Conservation (phyloP, 2,113 vertebrate species). For the Hemibagrus wyckioides region DNA sequence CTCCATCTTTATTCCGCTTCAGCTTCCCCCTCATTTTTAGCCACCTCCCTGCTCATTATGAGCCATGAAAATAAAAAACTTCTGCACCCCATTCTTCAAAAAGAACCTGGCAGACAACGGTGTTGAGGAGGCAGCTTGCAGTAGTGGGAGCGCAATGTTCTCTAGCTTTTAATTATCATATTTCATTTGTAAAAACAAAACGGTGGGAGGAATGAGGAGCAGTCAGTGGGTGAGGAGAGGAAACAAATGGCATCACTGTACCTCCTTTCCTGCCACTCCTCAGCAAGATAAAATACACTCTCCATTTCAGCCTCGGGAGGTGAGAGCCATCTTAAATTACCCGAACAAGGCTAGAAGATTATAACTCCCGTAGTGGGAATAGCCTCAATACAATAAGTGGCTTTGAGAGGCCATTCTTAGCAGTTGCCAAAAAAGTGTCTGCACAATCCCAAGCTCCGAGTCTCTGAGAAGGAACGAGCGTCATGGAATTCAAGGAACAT, state of each 20-base stretch:
- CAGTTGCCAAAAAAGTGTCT: conserved; percentile 15
- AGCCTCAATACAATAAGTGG: conserved; percentile 48
- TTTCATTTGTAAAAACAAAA: conserved; percentile 64
- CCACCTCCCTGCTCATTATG: conserved; percentile 49
- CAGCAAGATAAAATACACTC: conserved; percentile 44
- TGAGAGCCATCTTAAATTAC: conserved; percentile 49
- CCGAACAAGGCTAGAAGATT: conserved; percentile 46
- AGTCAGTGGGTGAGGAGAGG: conserved; percentile 40
- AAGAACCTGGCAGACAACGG: conserved; percentile 31
- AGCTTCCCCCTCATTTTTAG: conserved; percentile 1
- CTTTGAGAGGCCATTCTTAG: conserved; percentile 48
- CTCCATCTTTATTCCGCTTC: conserved; percentile 28
- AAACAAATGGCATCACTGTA: conserved; percentile 52
- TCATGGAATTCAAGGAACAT: neutral
- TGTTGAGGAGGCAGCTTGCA: conserved; percentile 29
- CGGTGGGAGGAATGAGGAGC: conserved; percentile 29
- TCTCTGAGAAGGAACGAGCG: neutral
- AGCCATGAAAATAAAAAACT: conserved; percentile 46
- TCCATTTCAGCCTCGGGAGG: conserved; percentile 27
- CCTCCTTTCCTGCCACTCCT: conserved; percentile 48
- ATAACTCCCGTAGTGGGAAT: conserved; percentile 45
- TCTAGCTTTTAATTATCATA: conserved; percentile 53
- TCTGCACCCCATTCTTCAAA: conserved; percentile 51
- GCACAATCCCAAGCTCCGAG: neutral
- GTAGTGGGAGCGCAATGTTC: conserved; percentile 28